Evolutionary conservation across 2,797 vertebrate species (phyloP).

Genomic region (Prunella strophiata): DNA sequence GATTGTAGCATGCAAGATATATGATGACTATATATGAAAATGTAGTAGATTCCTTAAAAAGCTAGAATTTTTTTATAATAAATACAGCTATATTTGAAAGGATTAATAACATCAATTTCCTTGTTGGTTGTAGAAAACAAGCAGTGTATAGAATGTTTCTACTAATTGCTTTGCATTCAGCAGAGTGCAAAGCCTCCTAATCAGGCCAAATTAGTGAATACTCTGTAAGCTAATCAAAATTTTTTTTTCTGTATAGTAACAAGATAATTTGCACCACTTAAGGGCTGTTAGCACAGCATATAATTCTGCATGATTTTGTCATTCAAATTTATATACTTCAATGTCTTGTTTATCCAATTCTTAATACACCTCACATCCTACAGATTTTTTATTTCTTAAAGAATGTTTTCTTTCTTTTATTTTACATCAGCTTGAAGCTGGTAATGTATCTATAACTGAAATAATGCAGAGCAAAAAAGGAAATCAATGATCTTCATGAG

Average conservation of each 20-base stretch:
- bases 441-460: background rate
- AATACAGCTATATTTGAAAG: background rate
- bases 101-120: background rate
- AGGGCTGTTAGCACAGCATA: background rate
- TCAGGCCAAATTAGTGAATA: conserved; percentile 30
- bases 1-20: background rate
- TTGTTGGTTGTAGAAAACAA: background rate
- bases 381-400: background rate
- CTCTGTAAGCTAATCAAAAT: background rate
- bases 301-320: background rate
- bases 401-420: background rate
- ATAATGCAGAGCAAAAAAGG: background rate
- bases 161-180: background rate
- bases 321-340: background rate
- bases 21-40: background rate
- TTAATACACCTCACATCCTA: background rate
- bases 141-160: background rate
- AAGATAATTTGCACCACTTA: background rate
- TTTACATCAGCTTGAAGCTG: background rate
- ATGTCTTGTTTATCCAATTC: background rate
- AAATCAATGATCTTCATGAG: background rate
- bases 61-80: background rate
- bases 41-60: background rate
- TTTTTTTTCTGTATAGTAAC: background rate
- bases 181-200: background rate